A percentile compares a stretch with the other conserved stretches of the same genome.
These are phyloP conservation scores for Drosophila paulistorum DNA, from an alignment of 1,140 invertebrate genomes.

Conservation along the genomic window DNA sequence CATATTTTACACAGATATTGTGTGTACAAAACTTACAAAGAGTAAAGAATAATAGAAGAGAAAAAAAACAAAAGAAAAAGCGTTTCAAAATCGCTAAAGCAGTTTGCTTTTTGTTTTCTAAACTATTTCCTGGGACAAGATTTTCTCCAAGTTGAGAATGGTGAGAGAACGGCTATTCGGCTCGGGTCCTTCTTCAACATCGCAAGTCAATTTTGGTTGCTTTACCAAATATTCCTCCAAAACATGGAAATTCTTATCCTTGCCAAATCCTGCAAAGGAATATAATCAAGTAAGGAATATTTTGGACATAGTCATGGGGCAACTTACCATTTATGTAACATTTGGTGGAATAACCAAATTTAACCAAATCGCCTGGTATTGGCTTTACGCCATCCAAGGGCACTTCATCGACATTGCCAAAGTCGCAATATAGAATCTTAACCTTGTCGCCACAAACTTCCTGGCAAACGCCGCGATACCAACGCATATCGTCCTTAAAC, in stretches of 20 bases:
- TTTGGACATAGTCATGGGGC: not conserved
- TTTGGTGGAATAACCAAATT: slow-evolving; percentile 39
- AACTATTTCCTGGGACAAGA: slow-evolving; percentile 13
- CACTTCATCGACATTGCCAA: slow-evolving; percentile 51
- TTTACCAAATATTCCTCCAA: slow-evolving; percentile 32
- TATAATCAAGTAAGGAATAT: not conserved
- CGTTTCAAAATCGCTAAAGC: slow-evolving; percentile 22
- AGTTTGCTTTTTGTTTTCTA: slow-evolving; percentile 5
- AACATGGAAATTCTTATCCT: slow-evolving; percentile 19
- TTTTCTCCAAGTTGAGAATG: slow-evolving; percentile 33
- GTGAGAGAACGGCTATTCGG: slow-evolving; percentile 33
- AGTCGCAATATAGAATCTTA: slow-evolving; percentile 47
- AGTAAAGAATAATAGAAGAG: not conserved
- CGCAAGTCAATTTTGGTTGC: slow-evolving; percentile 11
- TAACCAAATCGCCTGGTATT: slow-evolving; percentile 6
- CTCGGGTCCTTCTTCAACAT: slow-evolving; percentile 39
- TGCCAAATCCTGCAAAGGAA: slow-evolving; percentile 47
- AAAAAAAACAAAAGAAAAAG: not conserved
- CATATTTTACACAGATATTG: not conserved
- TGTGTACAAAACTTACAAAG: not conserved
- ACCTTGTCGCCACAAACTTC: slow-evolving; percentile 19
- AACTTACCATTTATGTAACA: slow-evolving; percentile 54
- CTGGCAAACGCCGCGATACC: slow-evolving; percentile 60
- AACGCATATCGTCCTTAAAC: slow-evolving; percentile 43
- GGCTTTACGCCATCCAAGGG: slow-evolving; percentile 41